These are phyloP conservation scores for Wasmannia auropunctata DNA, from an alignment of 1,140 invertebrate genomes.

Conservation along the genomic window DNA sequence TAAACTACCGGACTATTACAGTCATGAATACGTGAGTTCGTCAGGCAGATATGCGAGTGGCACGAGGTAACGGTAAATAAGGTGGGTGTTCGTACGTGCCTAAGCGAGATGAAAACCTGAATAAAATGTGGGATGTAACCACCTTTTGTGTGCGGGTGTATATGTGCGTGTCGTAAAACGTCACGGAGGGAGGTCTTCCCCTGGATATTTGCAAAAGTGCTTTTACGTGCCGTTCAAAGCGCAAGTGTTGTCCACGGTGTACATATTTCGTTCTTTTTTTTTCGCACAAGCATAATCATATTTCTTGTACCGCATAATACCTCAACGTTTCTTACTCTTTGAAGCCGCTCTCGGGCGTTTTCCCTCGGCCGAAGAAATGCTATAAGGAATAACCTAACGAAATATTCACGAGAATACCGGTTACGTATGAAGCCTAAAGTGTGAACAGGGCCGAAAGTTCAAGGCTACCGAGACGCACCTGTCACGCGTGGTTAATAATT, in stretches of 20 bases:
- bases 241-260: not conserved
- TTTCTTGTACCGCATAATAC: not conserved
- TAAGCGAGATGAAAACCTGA: constrained; percentile 3
- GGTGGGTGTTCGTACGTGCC: not conserved
- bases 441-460: constrained; percentile 32
- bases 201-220: constrained; percentile 27
- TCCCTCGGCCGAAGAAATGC: constrained; percentile 7
- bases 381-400: constrained; percentile 25
- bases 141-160: too few species aligned
- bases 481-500: constrained; percentile 54
- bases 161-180: constrained; percentile 25
- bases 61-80: not conserved
- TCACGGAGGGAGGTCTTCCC: not conserved
- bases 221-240: constrained; percentile 19
- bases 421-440: not conserved
- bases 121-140: constrained; percentile 14
- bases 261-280: not conserved
- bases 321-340: not conserved
- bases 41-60: not conserved
- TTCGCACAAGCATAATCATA: too few species aligned
- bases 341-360: not conserved
- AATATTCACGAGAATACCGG: constrained; percentile 45
- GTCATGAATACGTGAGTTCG: not conserved
- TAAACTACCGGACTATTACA: not conserved
- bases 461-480: constrained; percentile 23